These are phyloP conservation scores for Allobates femoralis DNA, from an alignment of 2,797 vertebrate species.

Conservation along the genomic window DNA sequence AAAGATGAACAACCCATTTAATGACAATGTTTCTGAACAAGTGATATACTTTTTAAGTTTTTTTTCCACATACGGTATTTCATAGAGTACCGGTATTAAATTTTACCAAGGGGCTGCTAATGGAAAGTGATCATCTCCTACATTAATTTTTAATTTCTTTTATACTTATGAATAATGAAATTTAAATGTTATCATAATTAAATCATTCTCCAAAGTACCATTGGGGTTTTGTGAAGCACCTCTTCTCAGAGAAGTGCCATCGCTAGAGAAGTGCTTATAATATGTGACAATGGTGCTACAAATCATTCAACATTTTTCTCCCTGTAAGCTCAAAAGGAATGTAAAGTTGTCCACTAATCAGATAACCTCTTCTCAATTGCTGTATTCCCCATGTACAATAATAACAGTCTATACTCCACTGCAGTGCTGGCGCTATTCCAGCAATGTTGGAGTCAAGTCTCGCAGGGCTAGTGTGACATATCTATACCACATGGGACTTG, in stretches of 20 bases:
- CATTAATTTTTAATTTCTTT: not conserved
- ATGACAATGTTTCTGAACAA: not conserved
- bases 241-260: not conserved
- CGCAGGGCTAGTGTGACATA: no score
- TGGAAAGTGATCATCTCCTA: not conserved
- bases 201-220: not conserved
- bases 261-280: not conserved
- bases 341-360: no score
- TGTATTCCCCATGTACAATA: no score
- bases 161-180: not conserved
- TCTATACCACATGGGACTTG: no score
- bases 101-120: not conserved
- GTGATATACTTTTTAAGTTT: not conserved
- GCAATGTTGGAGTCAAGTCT: no score
- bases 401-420: no score
- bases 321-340: not conserved
- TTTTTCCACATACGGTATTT: not conserved
- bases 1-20: not conserved
- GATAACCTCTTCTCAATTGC: no score
- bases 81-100: not conserved
- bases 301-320: not conserved
- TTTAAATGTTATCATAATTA: not conserved
- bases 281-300: not conserved
- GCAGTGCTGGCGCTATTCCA: no score
- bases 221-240: not conserved